phyloP scores from a whole-genome alignment of 2,888 invertebrate genomes.

The Hirtodrosophila histrioides region DNA sequence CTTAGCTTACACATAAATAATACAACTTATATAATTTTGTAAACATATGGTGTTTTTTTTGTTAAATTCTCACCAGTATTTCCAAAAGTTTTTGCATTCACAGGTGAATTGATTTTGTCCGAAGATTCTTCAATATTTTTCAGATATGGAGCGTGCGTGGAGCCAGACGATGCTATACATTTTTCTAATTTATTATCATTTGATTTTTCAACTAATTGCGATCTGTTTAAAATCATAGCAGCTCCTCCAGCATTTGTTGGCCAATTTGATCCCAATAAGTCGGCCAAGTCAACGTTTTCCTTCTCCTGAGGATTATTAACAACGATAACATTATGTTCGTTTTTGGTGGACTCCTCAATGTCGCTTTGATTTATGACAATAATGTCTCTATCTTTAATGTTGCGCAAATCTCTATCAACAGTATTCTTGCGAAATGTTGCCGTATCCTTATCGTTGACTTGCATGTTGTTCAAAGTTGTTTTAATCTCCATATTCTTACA shows the following conservation, averaged over 20 bases:
- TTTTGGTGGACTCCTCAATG: slow-evolving; percentile 78
- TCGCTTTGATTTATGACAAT: slow-evolving; percentile 81
- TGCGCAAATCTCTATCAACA: slow-evolving; percentile 8
- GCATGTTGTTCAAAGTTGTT: slow-evolving; percentile 4
- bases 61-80: slow-evolving; percentile 33
- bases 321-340: slow-evolving; percentile 77
- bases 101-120: slow-evolving; percentile 18
- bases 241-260: slow-evolving; percentile 81
- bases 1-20: too few relatives aligned
- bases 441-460: slow-evolving; percentile 13
- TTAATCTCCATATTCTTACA: slow-evolving; percentile 24
- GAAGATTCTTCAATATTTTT: slow-evolving; percentile 33
- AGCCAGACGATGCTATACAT: background rate
- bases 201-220: slow-evolving; percentile 27
- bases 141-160: background rate
- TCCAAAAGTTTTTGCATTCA: background rate
- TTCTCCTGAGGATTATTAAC: slow-evolving; percentile 69
- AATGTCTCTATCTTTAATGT: slow-evolving; percentile 77
- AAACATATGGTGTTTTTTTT: background rate
- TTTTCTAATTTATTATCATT: slow-evolving; percentile 36
- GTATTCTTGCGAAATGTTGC: slow-evolving; percentile 7
- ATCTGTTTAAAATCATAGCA: slow-evolving; percentile 79
- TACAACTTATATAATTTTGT: too few relatives aligned
- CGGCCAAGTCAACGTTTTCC: slow-evolving; percentile 80
- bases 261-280: slow-evolving; percentile 82